Percentiles rank a stretch among this genome's conserved stretches.
Evolutionary conservation across 2,888 invertebrate species (phyloP).

Genomic region (Chydorus sphaericus): DNA sequence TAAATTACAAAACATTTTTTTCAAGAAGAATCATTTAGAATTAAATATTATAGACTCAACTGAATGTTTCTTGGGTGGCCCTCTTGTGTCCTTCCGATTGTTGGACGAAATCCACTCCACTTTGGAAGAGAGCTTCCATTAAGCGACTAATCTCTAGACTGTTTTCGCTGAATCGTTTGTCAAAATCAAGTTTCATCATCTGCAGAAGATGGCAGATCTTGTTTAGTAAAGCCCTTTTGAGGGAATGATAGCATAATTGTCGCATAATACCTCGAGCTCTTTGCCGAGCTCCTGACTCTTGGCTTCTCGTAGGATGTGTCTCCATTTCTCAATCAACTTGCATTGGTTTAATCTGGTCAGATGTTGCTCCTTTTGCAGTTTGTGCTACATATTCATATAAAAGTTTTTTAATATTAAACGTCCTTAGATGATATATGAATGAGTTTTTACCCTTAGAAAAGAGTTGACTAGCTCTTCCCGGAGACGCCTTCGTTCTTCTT

Average conservation of each 20-base stretch:
- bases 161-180: background rate
- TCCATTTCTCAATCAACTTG: slow-evolving; percentile 74
- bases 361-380: slow-evolving; percentile 63
- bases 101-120: background rate
- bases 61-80: background rate
- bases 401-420: background rate
- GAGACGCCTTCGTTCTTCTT: slow-evolving; percentile 61
- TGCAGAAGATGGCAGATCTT: background rate
- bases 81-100: background rate
- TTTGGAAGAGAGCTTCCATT: background rate
- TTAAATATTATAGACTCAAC: background rate
- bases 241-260: background rate
- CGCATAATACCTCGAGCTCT: slow-evolving; percentile 35
- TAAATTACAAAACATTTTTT: background rate
- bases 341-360: slow-evolving; percentile 63
- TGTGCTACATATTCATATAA: slow-evolving; percentile 41
- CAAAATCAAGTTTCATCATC: background rate
- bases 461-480: slow-evolving; percentile 64
- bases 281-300: slow-evolving; percentile 59
- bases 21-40: background rate
- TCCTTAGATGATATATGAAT: background rate
- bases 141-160: background rate
- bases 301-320: slow-evolving; percentile 53
- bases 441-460: slow-evolving; percentile 53
- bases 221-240: background rate